A percentile compares a stretch with the other conserved stretches of the same genome.
phyloP scores from a whole-genome alignment of 2,888 invertebrate genomes.

The Cepaea hortensis region DNA sequence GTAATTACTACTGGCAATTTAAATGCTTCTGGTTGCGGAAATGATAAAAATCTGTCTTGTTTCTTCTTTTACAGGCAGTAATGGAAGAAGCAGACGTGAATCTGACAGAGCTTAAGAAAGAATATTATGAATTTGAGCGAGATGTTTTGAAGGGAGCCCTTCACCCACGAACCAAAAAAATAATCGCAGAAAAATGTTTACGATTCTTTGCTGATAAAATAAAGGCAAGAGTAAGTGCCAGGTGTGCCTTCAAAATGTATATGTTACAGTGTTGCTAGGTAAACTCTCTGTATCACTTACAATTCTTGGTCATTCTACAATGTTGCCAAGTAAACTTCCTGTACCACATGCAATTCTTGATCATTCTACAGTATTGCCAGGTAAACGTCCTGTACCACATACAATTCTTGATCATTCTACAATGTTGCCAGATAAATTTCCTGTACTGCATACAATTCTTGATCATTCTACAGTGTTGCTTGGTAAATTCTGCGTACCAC shows the following conservation, averaged over 20 bases:
- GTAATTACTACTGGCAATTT: too few species aligned
- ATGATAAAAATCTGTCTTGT: background rate
- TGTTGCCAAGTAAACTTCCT: too few species aligned
- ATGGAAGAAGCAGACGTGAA: constrained; percentile 75
- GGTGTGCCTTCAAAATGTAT: background rate
- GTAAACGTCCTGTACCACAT: too few species aligned
- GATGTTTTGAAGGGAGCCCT: constrained; percentile 74
- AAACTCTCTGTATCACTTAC: too few species aligned
- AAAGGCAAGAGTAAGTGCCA: constrained; percentile 68
- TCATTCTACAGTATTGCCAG: too few species aligned
- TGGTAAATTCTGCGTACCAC: too few species aligned
- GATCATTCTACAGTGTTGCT: too few species aligned
- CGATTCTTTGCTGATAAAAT: constrained; percentile 75
- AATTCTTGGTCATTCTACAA: too few species aligned
- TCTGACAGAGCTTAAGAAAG: constrained; percentile 74
- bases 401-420: too few species aligned
- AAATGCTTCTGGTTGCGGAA: background rate
- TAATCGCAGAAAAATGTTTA: constrained; percentile 74
- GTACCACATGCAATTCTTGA: too few species aligned
- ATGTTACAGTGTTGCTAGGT: background rate
- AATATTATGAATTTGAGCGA: constrained; percentile 75
- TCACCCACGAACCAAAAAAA: constrained; percentile 70
- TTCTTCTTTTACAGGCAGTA: constrained; percentile 67
- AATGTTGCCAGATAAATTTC: too few species aligned
- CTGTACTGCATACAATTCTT: too few species aligned